These are phyloP conservation scores for Porites cylindrica DNA, from an alignment of 92 coral and sea anemone genomes.

Conservation along the genomic window DNA sequence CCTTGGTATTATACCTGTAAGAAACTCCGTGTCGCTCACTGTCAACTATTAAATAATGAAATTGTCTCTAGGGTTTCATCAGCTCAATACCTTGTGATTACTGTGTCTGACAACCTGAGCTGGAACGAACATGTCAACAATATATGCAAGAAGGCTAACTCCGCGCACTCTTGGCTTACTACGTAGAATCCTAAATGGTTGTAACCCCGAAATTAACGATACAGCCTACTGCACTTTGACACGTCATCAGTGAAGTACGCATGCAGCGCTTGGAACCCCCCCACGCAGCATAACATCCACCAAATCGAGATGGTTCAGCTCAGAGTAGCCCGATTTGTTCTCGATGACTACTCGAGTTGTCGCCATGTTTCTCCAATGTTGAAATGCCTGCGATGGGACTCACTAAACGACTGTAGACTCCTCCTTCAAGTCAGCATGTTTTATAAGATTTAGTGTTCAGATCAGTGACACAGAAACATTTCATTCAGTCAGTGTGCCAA, in stretches of 20 bases:
- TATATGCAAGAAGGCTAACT: slow-evolving; percentile 61
- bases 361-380: slow-evolving; percentile 53
- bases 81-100: slow-evolving; percentile 43
- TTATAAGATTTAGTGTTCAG: slow-evolving; percentile 32
- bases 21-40: slow-evolving; percentile 13
- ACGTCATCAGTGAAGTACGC: slow-evolving; percentile 50
- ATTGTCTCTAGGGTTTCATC: slow-evolving; percentile 57
- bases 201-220: slow-evolving; percentile 43
- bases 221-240: slow-evolving; percentile 45
- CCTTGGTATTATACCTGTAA: slow-evolving; percentile 59
- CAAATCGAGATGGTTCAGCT: slow-evolving; percentile 56
- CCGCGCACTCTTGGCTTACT: slow-evolving; percentile 49
- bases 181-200: slow-evolving; percentile 44
- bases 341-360: slow-evolving; percentile 55
- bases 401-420: slow-evolving; percentile 48
- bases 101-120: slow-evolving; percentile 40
- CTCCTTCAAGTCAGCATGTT: too few species aligned
- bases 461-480: neutral
- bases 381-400: slow-evolving; percentile 49
- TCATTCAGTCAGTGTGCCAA: too few species aligned
- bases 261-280: slow-evolving; percentile 57
- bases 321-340: slow-evolving; percentile 50
- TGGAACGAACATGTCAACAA: slow-evolving; percentile 59
- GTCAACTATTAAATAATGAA: neutral
- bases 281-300: slow-evolving; percentile 30